Base-by-base conservation (phyloP, 2,113 vertebrate genomes). In the Glaucidium brasilianum region DNA sequence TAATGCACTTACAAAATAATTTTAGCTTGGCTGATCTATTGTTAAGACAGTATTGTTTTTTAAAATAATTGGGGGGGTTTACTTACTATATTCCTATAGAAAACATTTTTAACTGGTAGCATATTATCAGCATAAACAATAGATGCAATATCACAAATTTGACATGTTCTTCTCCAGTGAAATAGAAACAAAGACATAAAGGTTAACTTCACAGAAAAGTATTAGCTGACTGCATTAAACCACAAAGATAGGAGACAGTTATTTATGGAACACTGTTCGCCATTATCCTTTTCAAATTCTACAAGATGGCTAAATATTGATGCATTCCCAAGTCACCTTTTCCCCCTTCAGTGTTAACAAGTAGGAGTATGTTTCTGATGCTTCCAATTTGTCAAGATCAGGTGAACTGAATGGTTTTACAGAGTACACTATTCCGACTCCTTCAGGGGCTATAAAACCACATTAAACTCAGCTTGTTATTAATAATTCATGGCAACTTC, bases 401-500 rank as follows among this genome's bases (percentile, higher is more conserved):
- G 97, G 95, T 96, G 93, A 97, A 96, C 88, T 83, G 93, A 96
- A 84, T 47, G 74, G 88, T 85, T 94, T 95, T 89, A 95, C 34
- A 50, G 55, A 91, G 80, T 59, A 92, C 85, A 90, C 74, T 41
- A 83, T 87, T 95, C 85, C 84, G 86, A 29, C 52, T 96, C 95
- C 96, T 96, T 91, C 84, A 92, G 89, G 96, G 94, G 81, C 81
- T 96, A 94, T 86, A 96, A 96, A 96, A 75, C 69, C 92, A 96
- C 90, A 96, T 96, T 94, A 93, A 96, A 95, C 82, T 94, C 30
- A 1, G 77, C 10, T 85, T 94, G 87, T 63, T 89, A 97, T 98
- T 96, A 98, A 98, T 97, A 98, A 98, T 98, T 96, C 95, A 98
- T 97, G 55, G 74, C 39, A 39, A 89, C 88, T 96, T 97, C 83